These are phyloP conservation scores for Trichogramma pretiosum DNA, from an alignment of 1,140 invertebrate genomes.

Conservation along the genomic window DNA sequence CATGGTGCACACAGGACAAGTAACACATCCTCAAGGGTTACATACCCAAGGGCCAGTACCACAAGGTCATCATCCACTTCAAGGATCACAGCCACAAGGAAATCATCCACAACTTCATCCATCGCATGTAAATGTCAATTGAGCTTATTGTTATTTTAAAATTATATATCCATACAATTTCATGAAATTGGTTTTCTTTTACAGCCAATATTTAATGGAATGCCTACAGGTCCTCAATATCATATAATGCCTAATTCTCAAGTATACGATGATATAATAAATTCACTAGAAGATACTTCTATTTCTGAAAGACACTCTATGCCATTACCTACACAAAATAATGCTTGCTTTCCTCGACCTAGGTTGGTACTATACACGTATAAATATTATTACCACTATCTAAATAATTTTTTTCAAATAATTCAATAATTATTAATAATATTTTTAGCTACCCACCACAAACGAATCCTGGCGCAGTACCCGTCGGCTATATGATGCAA, in stretches of 20 bases:
- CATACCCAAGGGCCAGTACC: slow-evolving; percentile 1
- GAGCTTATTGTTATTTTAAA: too few relatives aligned
- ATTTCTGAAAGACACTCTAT: too few relatives aligned
- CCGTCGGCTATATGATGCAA: slow-evolving; percentile 24
- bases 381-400: too few relatives aligned
- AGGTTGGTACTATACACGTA: too few relatives aligned
- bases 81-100: not conserved
- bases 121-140: too few relatives aligned
- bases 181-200: too few relatives aligned
- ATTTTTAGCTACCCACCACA: slow-evolving; percentile 29
- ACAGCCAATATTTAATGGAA: slow-evolving; percentile 36
- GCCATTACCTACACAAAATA: too few relatives aligned
- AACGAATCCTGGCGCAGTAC: slow-evolving; percentile 16
- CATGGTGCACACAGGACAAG: too few relatives aligned
- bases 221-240: slow-evolving; percentile 30
- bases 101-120: slow-evolving; percentile 8
- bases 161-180: too few relatives aligned
- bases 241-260: slow-evolving; percentile 23
- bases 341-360: too few relatives aligned
- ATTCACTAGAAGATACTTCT: slow-evolving; percentile 24
- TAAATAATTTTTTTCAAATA: not conserved
- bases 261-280: slow-evolving; percentile 21
- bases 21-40: not conserved
- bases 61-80: not conserved
- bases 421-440: not conserved